Conservation (phyloP, 2,113 vertebrate genomes). For the Nesogale talazaci region DNA sequence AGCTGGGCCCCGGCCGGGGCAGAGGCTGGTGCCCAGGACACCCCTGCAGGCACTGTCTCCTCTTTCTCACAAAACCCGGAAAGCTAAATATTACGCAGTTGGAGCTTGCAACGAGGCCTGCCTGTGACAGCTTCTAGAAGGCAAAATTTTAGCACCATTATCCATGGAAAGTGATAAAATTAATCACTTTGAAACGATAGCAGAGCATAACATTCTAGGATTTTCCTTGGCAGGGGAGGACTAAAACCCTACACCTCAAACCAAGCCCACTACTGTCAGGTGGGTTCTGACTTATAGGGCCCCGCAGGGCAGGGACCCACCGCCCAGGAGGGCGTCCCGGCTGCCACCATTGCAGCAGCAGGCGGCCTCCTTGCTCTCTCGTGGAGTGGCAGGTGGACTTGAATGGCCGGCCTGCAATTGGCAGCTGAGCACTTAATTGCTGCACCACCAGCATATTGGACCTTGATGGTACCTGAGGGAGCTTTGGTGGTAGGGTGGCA, state of each 20-base stretch:
- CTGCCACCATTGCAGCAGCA: too few species aligned
- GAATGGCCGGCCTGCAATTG: too few species aligned
- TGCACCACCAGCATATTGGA: too few species aligned
- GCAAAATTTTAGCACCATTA: neutral
- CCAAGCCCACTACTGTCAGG: too few species aligned
- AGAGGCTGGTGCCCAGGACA: neutral
- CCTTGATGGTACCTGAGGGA: too few species aligned
- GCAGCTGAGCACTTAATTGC: too few species aligned
- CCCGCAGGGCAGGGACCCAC: too few species aligned
- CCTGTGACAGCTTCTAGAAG: neutral
- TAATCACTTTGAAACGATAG: neutral
- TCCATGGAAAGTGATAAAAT: neutral
- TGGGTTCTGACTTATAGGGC: too few species aligned
- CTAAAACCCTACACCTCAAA: neutral
- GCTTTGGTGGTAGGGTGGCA: too few species aligned
- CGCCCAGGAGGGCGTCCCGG: too few species aligned
- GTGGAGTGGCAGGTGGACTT: too few species aligned
- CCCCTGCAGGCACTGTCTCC: neutral
- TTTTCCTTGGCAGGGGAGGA: neutral
- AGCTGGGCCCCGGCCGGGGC: neutral
- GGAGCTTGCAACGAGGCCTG: neutral
- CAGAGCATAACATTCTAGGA: neutral
- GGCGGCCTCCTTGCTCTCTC: too few species aligned
- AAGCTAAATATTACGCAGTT: neutral
- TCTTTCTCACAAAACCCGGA: constrained; percentile 8